Base-by-base conservation (phyloP, 2,888 invertebrate genomes). In the Liopterus haemorrhoidalis region DNA sequence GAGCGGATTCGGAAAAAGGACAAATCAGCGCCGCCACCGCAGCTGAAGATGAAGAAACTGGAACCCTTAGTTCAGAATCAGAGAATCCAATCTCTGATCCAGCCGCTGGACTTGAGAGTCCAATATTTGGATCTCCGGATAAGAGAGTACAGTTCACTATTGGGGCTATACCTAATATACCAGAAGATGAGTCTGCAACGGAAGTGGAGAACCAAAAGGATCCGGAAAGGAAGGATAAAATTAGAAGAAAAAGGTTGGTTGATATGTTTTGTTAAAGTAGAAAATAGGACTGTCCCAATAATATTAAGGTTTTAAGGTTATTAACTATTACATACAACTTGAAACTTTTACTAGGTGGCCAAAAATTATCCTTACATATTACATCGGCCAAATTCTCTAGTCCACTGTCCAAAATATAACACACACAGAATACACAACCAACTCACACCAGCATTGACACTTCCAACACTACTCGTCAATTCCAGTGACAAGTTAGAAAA, bases 81-180 rank as follows among this genome's bases (percentile, higher is more conserved):
- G 69, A 68, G 49, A 63, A 63, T 49, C 62, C 68, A n/a, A 53
- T 69, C 3, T 67, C 67, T 9, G 68, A 69, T 56, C 69, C 69
- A 0, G 62, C 62, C 28, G 61, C 40, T 3, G 12, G 20, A 21
- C 20, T 2, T 2, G 14, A 36, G 12, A 36, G 36, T 28, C 27
- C 38, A 2, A 16, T 14, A 6, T 38, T 27, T 14, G 45, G 33
- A 14, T 62, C 64, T 9, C 62, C 63, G 0, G 66, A 67, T 33
- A 69, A 70, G 54, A 72, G 71, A 53, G 75, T 75, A 35, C 72
- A 74, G 56, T 75, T 75, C 56, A 64, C 39, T 57, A 57, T 48
- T n/a, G 40, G 38, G 2, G 48, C 37, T 6, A 53, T 53, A 14
- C 12, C 27, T 30, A 56, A 64, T 60, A 59, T 59, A 58, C 47